Base-by-base conservation (phyloP, 2,797 vertebrate genomes). In the Yasuhikotakia modesta region DNA sequence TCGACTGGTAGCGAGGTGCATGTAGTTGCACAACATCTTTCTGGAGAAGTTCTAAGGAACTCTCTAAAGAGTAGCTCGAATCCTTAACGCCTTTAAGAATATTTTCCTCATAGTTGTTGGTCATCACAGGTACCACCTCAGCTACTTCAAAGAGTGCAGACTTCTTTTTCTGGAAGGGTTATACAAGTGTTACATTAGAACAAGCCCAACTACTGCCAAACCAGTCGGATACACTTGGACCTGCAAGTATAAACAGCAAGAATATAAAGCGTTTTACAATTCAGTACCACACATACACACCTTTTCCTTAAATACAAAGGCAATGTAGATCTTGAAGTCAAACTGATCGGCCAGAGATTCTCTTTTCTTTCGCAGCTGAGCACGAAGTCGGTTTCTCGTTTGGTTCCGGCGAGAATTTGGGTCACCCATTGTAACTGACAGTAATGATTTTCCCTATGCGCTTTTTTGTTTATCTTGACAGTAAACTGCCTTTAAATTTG, bases 311-410 rank as follows among this genome's bases (percentile, higher is more conserved):
- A 99, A 99, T 90, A 99, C 97, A 90, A 99, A 99, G 94, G 98
- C 98, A 93, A 99, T 95, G 92, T 99, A 99, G 95, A 99, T 98
- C 96, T 99, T 99, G 96, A 98, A 99, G 94, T 99, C 98, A 93
- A 99, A 99, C 97, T 99, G 98, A 94, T 99, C 97, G 92, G 98
- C 98, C 95, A 99, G 94, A 94, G 97, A 99, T 92, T 99, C 98
- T 94, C 96, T 96, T 95, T 99, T 99, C 96, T 98, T 99, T 91
- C 96, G 96, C 92, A 99, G 96, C 92, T 99, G 98, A 95, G 97
- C 97, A 90, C 98, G 96, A 90, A 99, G 97, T 93, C 98, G 95
- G 93, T 97, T 99, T 94, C 98, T 94, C 92, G 97, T 97, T 94
- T 99, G 97, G 94, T 97, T 98, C 95, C 97, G 96, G 92, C 98